Evolutionary conservation across 2,888 invertebrate genomes (phyloP).

Genomic region (Mechanitis messenoides): DNA sequence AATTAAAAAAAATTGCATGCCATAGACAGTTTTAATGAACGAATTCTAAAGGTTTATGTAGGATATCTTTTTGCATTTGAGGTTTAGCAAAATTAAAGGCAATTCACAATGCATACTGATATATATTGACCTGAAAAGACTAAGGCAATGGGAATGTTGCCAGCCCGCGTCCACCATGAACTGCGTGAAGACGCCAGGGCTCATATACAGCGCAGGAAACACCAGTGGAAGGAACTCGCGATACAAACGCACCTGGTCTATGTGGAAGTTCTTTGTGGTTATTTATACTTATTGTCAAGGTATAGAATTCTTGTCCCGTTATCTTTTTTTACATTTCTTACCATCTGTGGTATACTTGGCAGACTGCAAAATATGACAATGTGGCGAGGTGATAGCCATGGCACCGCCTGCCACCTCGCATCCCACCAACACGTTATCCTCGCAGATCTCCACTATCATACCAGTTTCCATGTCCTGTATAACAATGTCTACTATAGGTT

Average conservation of each 20-base stretch:
- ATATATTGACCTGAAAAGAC: constrained; percentile 62
- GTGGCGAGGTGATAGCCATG: constrained; percentile 39
- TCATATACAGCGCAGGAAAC: constrained; percentile 78
- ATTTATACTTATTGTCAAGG: not conserved
- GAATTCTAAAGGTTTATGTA: no score
- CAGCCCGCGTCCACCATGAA: constrained; percentile 77
- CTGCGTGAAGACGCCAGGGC: constrained; percentile 67
- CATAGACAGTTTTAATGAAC: no score
- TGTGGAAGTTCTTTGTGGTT: constrained; percentile 19
- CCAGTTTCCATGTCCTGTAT: constrained; percentile 51
- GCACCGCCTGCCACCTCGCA: constrained; percentile 49
- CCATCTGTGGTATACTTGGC: constrained; percentile 55
- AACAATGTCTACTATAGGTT: not conserved
- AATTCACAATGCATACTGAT: no score
- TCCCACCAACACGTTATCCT: constrained; percentile 47
- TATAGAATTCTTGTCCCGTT: not conserved
- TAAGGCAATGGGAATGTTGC: constrained; percentile 57
- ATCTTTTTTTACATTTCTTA: constrained; percentile 16
- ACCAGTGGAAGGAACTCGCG: constrained; percentile 74
- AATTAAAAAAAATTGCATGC: no score
- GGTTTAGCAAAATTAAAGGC: no score
- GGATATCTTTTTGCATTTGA: no score
- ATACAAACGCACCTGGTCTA: constrained; percentile 77
- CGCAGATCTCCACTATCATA: constrained; percentile 52
- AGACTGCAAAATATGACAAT: constrained; percentile 48